Evolutionary conservation across 2,797 vertebrate genomes (phyloP).

Genomic region (Apogon talboti): DNA sequence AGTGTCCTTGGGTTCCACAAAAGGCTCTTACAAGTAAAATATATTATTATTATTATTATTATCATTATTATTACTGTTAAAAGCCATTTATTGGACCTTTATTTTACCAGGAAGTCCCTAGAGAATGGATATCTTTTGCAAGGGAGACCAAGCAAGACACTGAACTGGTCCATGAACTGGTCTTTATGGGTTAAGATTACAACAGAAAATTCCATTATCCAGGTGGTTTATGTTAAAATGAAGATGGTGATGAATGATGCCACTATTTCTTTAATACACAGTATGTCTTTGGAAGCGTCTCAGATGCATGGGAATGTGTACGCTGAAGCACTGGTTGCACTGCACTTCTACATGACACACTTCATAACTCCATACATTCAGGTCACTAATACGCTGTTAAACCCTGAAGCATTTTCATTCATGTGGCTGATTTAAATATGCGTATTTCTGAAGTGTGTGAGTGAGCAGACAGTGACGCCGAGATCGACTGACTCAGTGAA

Average conservation of each 20-base stretch:
- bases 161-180: not conserved
- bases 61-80: too few relatives aligned
- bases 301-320: not conserved
- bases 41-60: too few relatives aligned
- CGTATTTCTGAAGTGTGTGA: not conserved
- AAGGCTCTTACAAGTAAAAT: too few relatives aligned
- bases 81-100: too few relatives aligned
- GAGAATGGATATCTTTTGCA: too few relatives aligned
- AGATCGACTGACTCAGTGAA: conserved; percentile 33
- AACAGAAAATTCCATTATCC: not conserved
- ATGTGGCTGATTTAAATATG: conserved; percentile 3
- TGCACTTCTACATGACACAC: not conserved
- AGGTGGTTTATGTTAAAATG: not conserved
- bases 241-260: not conserved
- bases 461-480: not conserved
- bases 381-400: not conserved
- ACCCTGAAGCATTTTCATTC: conserved; percentile 1
- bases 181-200: not conserved
- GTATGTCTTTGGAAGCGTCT: not conserved
- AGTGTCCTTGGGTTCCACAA: too few relatives aligned
- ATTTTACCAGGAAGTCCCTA: too few relatives aligned
- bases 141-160: too few relatives aligned
- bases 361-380: not conserved
- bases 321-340: not conserved
- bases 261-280: not conserved